These are phyloP conservation scores for Achroia grisella DNA, from an alignment of 1,140 invertebrate species.

Conservation along the genomic window DNA sequence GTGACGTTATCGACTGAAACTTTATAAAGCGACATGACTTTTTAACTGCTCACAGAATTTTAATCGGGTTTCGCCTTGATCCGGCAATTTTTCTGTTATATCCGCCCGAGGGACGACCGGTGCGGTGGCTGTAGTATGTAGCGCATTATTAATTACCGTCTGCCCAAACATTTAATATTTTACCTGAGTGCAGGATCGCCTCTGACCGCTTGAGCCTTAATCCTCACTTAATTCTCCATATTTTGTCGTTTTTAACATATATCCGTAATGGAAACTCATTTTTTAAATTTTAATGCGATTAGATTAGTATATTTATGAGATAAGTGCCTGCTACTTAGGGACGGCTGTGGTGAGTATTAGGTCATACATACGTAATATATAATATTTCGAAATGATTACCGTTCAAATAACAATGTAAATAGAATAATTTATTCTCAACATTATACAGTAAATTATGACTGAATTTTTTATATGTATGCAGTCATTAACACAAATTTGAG, in stretches of 20 bases:
- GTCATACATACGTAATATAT: no score
- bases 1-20: constrained; percentile 16
- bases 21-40: constrained; percentile 19
- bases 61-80: constrained; percentile 28
- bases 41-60: constrained; percentile 36
- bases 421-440: no score
- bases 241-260: constrained; percentile 36
- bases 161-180: constrained; percentile 59
- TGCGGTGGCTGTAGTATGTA: constrained; percentile 13
- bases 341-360: no score
- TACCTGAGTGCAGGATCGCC: constrained; percentile 47
- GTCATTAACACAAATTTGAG: no score
- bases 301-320: constrained; percentile 1
- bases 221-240: constrained; percentile 49
- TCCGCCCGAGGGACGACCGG: constrained; percentile 31
- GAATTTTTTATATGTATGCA: no score
- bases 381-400: no score
- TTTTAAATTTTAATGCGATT: constrained; percentile 25
- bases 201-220: constrained; percentile 37
- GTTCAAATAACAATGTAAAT: no score
- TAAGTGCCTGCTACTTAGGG: no score
- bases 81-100: constrained; percentile 48
- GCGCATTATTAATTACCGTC: constrained; percentile 59
- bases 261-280: constrained; percentile 28
- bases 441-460: no score